Conservation (phyloP, 2,888 invertebrate genomes). For the Matsumyia berberina region DNA sequence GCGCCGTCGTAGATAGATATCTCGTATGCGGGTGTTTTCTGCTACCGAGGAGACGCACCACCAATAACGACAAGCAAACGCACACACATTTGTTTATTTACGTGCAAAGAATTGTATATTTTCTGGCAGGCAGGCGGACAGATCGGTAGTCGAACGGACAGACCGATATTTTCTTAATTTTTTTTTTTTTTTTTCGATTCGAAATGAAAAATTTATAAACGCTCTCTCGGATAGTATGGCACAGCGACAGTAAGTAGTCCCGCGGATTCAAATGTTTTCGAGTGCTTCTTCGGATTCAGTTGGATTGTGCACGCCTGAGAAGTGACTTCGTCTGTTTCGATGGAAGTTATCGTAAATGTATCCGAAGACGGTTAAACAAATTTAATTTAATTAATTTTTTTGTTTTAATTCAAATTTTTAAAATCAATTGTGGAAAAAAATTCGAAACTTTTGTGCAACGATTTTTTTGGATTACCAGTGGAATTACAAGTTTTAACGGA, state of each 20-base stretch:
- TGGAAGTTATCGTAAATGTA: slow-evolving; percentile 35
- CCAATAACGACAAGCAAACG: slow-evolving; percentile 56
- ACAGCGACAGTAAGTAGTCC: neutral
- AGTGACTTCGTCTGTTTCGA: slow-evolving; percentile 67
- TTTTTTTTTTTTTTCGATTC: slow-evolving; percentile 65
- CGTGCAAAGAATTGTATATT: slow-evolving; percentile 76
- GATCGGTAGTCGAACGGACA: slow-evolving; percentile 69
- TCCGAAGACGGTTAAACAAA: slow-evolving; percentile 40
- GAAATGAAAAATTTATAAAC: slow-evolving; percentile 38
- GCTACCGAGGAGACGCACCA: slow-evolving; percentile 61
- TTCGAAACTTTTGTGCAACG: neutral
- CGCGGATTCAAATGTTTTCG: slow-evolving; percentile 69
- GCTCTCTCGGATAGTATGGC: slow-evolving; percentile 53
- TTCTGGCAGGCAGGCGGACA: slow-evolving; percentile 70
- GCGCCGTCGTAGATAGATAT: slow-evolving; percentile 71
- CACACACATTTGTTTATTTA: slow-evolving; percentile 74
- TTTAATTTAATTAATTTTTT: too few relatives aligned
- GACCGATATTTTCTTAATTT: too few relatives aligned
- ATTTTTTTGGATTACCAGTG: slow-evolving; percentile 71
- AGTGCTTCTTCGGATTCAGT: slow-evolving; percentile 70
- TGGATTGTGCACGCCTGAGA: slow-evolving; percentile 68
- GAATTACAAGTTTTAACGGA: slow-evolving; percentile 34
- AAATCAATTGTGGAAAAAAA: slow-evolving; percentile 4
- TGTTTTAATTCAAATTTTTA: too few relatives aligned
- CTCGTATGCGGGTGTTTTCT: slow-evolving; percentile 74